Evolutionary conservation across 2,888 invertebrate species (phyloP).

Genomic region (Pachymerium ferrugineum): DNA sequence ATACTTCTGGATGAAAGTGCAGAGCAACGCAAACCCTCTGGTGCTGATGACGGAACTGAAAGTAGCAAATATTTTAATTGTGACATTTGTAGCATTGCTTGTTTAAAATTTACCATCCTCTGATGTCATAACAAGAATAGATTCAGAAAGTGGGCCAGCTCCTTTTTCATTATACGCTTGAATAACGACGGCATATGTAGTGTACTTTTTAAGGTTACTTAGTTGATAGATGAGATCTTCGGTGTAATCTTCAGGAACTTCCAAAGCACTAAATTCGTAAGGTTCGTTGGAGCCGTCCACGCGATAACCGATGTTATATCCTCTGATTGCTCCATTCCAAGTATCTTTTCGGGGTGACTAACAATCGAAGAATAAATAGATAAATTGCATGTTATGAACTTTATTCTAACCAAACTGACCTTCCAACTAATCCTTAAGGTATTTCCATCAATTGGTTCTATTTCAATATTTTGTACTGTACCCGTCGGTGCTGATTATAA

Average conservation of each 20-base stretch:
- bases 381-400: no score
- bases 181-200: constrained; percentile 5
- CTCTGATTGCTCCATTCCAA: constrained; percentile 28
- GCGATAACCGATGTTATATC: constrained; percentile 1
- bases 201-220: background rate
- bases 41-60: background rate
- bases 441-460: constrained; percentile 2
- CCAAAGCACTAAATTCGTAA: background rate
- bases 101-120: constrained; percentile 27
- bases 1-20: constrained; percentile 23
- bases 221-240: constrained; percentile 29
- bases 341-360: constrained; percentile 15
- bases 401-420: no score
- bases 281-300: background rate
- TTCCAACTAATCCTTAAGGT: constrained; percentile 18
- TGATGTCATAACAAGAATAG: constrained; percentile 15
- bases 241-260: constrained; percentile 30
- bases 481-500: constrained; percentile 3
- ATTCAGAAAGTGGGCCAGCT: background rate
- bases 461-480: background rate
- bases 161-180: constrained; percentile 27
- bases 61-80: background rate
- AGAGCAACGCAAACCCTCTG: constrained; percentile 15
- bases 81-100: no score
- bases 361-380: no score